Evolutionary conservation across 2,113 vertebrate genomes (phyloP), one percentile per base, ranked within the genome.

Genomic region (Ptilonorhynchus violaceus): DNA sequence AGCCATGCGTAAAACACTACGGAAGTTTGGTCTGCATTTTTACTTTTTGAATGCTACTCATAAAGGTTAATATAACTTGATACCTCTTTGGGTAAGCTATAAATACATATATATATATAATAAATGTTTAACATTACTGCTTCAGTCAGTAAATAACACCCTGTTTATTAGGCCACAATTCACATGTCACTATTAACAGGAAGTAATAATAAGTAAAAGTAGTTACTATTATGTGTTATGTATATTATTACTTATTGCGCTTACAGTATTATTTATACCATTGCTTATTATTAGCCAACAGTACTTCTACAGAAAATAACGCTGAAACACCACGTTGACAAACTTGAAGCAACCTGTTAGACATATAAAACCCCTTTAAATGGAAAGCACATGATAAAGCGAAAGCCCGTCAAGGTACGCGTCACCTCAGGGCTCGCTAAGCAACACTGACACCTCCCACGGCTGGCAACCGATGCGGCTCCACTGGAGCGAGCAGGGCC

Each of bases 301-400:
- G 33, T 7, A 25, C 5, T n/a, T 28, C 31, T 6, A 44, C 28
- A 31, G 19, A 62, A 81, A 42, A 4, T 0, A 30, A 12, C 35
- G 8, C 21, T 8, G 20, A 42, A 64, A 39, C 10, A 3, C 9
- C 6, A 3, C 0, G 5, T 1, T 21, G 11, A 2, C 35, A 39
- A 11, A 55, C 3, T 9, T 15, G 7, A 52, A 25, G 37, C 3
- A 19, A 8, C 0, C 19, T 1, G 19, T 4, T 6, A 27, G 37
- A 9, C 25, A 28, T 0, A 10, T 0, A 62, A n/a, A 55, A 7
- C 27, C 11, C 4, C 11, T 39, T 41, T 30, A 42, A 21, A 33
- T 0, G 3, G 9, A 22, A 47, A 64, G 23, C 30, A 13, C 35
- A 2, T 0, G 11, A 23, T 0, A 20, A 50, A 28, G 24, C 2